Percentiles rank a stretch among this genome's conserved stretches.
phyloP scores from a whole-genome alignment of 2,888 invertebrate species.

The Trissolcus brochymenae region DNA sequence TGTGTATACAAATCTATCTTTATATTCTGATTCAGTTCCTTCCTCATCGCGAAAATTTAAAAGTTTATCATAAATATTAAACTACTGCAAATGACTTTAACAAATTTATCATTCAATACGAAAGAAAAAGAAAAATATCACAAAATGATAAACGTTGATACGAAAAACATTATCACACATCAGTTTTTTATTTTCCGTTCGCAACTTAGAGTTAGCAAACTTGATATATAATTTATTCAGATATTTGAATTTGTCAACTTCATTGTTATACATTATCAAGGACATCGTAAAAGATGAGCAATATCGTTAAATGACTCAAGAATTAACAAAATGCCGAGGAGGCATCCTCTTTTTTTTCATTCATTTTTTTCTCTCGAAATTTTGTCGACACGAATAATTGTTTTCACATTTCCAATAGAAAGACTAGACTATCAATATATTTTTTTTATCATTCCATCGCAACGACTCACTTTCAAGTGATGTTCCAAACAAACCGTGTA shows the following conservation, averaged over 20 bases:
- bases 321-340: no score
- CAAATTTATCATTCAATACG: constrained; percentile 3
- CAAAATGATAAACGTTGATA: background rate
- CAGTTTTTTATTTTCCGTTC: no score
- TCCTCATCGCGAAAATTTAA: no score
- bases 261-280: no score
- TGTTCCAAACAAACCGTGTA: constrained; percentile 20
- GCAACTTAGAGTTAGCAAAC: no score
- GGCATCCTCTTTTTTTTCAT: no score
- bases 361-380: background rate
- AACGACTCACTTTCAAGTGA: constrained; percentile 31
- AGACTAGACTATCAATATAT: background rate
- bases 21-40: no score
- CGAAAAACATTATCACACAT: no score
- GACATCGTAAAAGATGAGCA: no score
- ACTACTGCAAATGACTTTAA: background rate
- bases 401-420: constrained; percentile 21
- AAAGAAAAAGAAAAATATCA: constrained; percentile 10
- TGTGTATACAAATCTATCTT: background rate
- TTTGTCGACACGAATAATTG: constrained; percentile 11
- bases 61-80: background rate
- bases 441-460: constrained; percentile 10
- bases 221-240: no score
- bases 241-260: no score
- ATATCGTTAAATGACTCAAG: no score